Conservation (phyloP, 2,113 vertebrate genomes). For the Barbus barbus region DNA sequence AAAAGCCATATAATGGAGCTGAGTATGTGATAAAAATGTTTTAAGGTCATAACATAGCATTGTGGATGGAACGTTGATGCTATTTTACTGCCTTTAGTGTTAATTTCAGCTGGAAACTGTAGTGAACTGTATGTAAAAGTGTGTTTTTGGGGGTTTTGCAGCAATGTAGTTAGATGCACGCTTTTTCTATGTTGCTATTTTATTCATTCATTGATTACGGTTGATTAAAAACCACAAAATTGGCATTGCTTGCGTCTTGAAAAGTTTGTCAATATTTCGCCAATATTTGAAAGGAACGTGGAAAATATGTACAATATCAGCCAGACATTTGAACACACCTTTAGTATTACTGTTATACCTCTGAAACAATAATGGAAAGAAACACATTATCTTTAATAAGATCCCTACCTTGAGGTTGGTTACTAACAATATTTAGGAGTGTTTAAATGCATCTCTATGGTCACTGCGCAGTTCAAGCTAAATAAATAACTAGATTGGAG, state of each 20-base stretch:
- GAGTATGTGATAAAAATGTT: neutral
- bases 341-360: neutral
- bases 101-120: too few species aligned
- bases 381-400: neutral
- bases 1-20: neutral
- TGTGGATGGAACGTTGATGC: neutral
- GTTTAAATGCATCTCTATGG: constrained; percentile 21
- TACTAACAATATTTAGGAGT: neutral
- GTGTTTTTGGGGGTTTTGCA: neutral
- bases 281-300: neutral
- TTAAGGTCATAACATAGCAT: neutral
- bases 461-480: constrained; percentile 15
- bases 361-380: neutral
- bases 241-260: too few species aligned
- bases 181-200: neutral
- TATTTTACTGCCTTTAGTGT: too few species aligned
- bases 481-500: constrained; percentile 24
- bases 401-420: neutral
- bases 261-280: too few species aligned
- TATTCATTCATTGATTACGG: neutral
- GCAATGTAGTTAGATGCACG: neutral
- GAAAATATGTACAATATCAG: neutral
- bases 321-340: neutral
- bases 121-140: too few species aligned
- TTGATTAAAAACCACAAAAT: neutral